Evolutionary conservation across 2,113 vertebrate genomes (phyloP).

Genomic region (Nestor notabilis): DNA sequence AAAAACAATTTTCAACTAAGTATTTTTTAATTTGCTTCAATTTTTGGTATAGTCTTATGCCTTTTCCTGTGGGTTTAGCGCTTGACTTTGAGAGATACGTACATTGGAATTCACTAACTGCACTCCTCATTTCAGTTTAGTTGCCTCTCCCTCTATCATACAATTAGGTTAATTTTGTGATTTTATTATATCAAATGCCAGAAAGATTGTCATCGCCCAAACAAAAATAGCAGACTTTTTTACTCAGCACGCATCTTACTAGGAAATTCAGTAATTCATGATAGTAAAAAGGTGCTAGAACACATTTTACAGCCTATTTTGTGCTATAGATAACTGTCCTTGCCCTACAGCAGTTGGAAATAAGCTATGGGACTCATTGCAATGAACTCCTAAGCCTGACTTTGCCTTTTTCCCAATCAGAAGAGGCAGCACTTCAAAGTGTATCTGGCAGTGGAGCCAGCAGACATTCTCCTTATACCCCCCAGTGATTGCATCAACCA

Average conservation of each 20-base stretch:
- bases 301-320: background rate
- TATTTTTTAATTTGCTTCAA: background rate
- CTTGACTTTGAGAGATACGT: background rate
- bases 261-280: rapidly evolving
- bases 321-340: background rate
- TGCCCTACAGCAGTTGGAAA: background rate
- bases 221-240: background rate
- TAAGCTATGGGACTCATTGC: background rate
- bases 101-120: background rate
- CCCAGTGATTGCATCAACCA: rapidly evolving
- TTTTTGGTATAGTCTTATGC: background rate
- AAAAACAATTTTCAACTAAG: background rate
- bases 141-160: background rate
- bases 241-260: background rate
- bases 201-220: background rate
- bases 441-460: background rate
- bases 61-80: background rate
- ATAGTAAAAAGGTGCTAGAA: background rate
- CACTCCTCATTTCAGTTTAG: background rate
- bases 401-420: background rate
- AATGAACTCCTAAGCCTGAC: background rate
- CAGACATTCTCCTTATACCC: background rate
- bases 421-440: background rate
- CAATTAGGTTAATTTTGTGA: background rate
- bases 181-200: background rate